Base-by-base conservation (phyloP, 23 tunicate species). In the Aplidium turbinatum region DNA sequence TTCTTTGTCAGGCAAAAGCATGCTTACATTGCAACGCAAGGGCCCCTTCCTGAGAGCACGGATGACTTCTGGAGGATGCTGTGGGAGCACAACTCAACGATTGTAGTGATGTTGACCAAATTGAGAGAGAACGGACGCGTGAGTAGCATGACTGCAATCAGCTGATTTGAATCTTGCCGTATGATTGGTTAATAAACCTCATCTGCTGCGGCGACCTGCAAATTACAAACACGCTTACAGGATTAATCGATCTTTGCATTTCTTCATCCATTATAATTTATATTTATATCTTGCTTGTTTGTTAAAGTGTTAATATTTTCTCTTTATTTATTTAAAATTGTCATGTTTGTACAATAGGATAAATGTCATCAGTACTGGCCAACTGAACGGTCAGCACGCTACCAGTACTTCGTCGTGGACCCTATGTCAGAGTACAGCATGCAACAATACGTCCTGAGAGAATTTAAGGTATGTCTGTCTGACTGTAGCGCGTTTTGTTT, bases 41-140 rank as follows among this genome's bases (percentile, higher is more conserved):
- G 96, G 0, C 99, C 99, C 0, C 71, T 95, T 27, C 77, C 92
- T 30, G 90, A 69, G 28, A 95, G 96, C 11, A 95, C 92, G 13
- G 99, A 95, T 35, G 99, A 95, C 47, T 95, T 95, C 69, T 95
- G 99, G 99, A 58, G 99, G 53, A 95, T 88, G 96, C 46, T 95
- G 75, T 95, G 99, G 99, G 99, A 95, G 60, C 90, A 95, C 45
- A 95, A 95, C 38, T 90, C 95, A 0, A 95, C 96, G 52, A 95
- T 95, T 63, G 95, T 95, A 22, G 99, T 95, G 3, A 95, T 95
- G 99, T 71, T 95, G 38, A 95, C 99, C 13, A 83, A 89, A 62
- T 56, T 87, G 3, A 29, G 82, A 3, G 99, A 95, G 53, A 76
- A 77, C 46, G 96, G 99, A 68, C 70, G 99, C 61, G 99, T 88